Evolutionary conservation across 2,113 vertebrate genomes (phyloP), one percentile per base, ranked within the genome.

Genomic region (Girardinichthys multiradiatus): DNA sequence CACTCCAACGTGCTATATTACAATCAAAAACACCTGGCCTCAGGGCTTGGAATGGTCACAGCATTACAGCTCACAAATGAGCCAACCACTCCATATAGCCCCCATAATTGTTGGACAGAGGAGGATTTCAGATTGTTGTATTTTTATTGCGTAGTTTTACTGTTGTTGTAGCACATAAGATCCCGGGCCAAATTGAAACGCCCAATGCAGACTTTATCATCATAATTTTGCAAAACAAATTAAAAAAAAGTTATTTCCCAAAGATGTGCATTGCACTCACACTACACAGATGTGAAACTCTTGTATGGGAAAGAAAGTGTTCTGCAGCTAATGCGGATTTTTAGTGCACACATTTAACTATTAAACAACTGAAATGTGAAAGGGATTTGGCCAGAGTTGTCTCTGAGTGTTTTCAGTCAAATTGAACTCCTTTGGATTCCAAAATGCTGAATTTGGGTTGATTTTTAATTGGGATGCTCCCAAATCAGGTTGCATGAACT

Each of bases 371-470:
- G 94, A 91, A 93, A 81, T 78, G 83, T 83, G 90, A 88, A 85
- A 8, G 17, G 48, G 48, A 54, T n/a, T n/a, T 54, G 21, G 48
- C 24, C 48, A 10, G 24, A 39, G 37, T 39, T n/a, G 21, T 54
- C 3, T 45, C 19, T 45, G 12, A 14, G 42, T 45, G 10, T n/a
- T 54, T 54, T 54, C 24, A 54, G 21, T 7, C 19, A 54, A 24
- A 35, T 24, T 33, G 11, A 24, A 70, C 29, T 28, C 30, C 88
- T 86, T 92, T 92, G 77, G 76, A 92, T 80, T 94, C 91, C 70
- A 85, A 94, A 91, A 87, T 90, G 93, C 94, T 92, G 92, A 93
- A 92, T 94, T 95, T 94, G 89, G 93, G 85, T 91, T 93, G 94
- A 91, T 93, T 93, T 92, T 94, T 94, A 94, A 92, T 91, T 79